Base-by-base conservation (phyloP, 1,140 invertebrate genomes). In the Bursaphelenchus mucronatus region DNA sequence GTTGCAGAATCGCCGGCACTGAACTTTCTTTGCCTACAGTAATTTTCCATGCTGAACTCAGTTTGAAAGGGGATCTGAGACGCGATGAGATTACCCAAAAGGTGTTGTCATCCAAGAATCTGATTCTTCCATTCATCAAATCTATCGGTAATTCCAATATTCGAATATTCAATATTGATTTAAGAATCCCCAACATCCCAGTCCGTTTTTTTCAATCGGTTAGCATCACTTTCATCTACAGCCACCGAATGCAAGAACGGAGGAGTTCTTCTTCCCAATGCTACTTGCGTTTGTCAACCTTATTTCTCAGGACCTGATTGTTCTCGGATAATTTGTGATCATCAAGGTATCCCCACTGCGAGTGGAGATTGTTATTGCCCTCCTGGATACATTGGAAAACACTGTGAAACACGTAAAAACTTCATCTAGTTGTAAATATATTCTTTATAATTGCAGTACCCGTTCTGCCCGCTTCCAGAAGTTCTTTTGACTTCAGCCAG, bases 351-450 rank as follows among this genome's bases (percentile, higher is more conserved):
- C 10, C 30, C 39, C 21, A 19, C 46, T 15, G 4, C 46, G 3
- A 13, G n/a, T 11, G 21, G 39, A 15, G 30, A 47, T 11, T 61
- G 59, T 49, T 49, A 30, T 21, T 61, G 59, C 21, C 46, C 59
- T 30, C 59, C 59, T 61, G 59, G 59, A 46, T 61, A 39, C 41
- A 15, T 61, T 47, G 59, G 59, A 61, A 59, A 58, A 5, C 30
- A 30, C 30, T 30, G 30, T 30, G 30, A 30, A 30, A 30, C 30
- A 30, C 30, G 59, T 61, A 61, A n/a, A 43, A 40, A 13, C 30
- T 61, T 55, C 39, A 6, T 9, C 46, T 61, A 19, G 4, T 13
- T 11, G n/a, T 2, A 11, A 61, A 41, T 19, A 49, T 49, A 30
- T 4, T 13, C 41, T 13, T 19, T 0, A 41, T 15, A 13, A n/a